phyloP scores from a whole-genome alignment of 2,113 vertebrate genomes.

The Boleophthalmus pectinirostris region DNA sequence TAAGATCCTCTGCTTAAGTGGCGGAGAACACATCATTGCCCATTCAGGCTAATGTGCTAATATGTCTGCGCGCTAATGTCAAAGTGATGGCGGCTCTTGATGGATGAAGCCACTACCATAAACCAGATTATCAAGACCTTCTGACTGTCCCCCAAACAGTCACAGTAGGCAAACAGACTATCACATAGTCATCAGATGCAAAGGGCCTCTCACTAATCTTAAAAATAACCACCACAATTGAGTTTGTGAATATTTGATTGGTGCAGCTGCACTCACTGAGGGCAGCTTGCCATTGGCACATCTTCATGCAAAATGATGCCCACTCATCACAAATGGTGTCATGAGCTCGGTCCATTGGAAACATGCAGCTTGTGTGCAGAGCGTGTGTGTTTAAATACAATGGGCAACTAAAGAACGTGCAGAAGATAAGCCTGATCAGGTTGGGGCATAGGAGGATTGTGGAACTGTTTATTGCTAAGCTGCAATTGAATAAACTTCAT shows the following conservation, averaged over 20 bases:
- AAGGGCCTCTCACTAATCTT: conserved; percentile 64
- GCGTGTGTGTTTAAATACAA: conserved; percentile 38
- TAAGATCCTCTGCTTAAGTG: conserved; percentile 64
- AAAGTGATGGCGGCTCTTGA: conserved; percentile 46
- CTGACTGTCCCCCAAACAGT: conserved; percentile 64
- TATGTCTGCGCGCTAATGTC: conserved; percentile 71
- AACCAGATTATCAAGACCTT: conserved; percentile 68
- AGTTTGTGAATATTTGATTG: conserved; percentile 65
- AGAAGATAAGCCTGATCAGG: conserved; percentile 38
- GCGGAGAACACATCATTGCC: conserved; percentile 67
- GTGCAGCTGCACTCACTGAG: conserved; percentile 30
- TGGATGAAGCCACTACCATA: conserved; percentile 62
- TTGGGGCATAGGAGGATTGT: conserved; percentile 49
- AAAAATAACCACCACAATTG: conserved; percentile 52
- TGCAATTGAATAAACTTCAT: conserved; percentile 72
- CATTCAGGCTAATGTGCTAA: conserved; percentile 74
- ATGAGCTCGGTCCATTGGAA: conserved; percentile 21
- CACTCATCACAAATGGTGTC: conserved; percentile 59
- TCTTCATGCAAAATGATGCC: conserved; percentile 41
- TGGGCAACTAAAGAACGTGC: conserved; percentile 58
- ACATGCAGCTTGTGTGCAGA: conserved; percentile 46
- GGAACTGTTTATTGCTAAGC: conserved; percentile 73
- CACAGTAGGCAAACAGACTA: conserved; percentile 61
- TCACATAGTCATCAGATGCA: conserved; percentile 67
- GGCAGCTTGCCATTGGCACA: conserved; percentile 13